Conservation (phyloP, 1,140 invertebrate species). For the Trachymyrmex septentrionalis region DNA sequence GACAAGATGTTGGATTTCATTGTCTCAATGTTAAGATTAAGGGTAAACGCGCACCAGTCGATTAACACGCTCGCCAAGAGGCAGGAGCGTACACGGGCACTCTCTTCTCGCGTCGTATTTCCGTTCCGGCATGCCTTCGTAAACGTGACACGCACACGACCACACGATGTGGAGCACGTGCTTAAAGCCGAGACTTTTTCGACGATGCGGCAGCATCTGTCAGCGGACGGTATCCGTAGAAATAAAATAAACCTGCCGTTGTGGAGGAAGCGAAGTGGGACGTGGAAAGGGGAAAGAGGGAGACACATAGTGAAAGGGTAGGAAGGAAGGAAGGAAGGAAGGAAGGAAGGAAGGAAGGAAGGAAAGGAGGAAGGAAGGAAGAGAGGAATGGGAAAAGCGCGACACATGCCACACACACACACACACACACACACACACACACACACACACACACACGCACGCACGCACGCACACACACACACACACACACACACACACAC, state of each 20-base stretch:
- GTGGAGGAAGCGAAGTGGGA: slow-evolving; percentile 7
- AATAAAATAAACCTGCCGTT: slow-evolving; percentile 61
- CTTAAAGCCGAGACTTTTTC: slow-evolving; percentile 55
- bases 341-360: not conserved
- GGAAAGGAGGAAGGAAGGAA: not conserved
- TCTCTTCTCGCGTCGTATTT: slow-evolving; percentile 56
- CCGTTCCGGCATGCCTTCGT: slow-evolving; percentile 40
- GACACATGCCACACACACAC: slow-evolving; percentile 1
- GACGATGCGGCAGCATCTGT: slow-evolving; percentile 58
- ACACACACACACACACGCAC: not conserved
- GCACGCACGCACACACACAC: too few relatives aligned
- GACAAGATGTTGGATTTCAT: slow-evolving; percentile 17
- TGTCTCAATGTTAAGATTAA: slow-evolving; percentile 53
- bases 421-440: too few relatives aligned
- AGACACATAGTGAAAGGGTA: slow-evolving; percentile 32
- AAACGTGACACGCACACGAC: slow-evolving; percentile 28
- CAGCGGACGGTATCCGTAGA: slow-evolving; percentile 54
- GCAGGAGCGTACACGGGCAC: not conserved
- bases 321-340: slow-evolving; percentile 55
- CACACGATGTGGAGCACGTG: slow-evolving; percentile 47
- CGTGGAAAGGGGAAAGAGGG: slow-evolving; percentile 14
- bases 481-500: not conserved
- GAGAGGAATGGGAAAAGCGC: slow-evolving; percentile 40
- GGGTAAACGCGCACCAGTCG: slow-evolving; percentile 29
- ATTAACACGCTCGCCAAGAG: slow-evolving; percentile 50